These are phyloP conservation scores for Enoplosus armatus DNA, from an alignment of 2,797 vertebrate species.

Conservation along the genomic window DNA sequence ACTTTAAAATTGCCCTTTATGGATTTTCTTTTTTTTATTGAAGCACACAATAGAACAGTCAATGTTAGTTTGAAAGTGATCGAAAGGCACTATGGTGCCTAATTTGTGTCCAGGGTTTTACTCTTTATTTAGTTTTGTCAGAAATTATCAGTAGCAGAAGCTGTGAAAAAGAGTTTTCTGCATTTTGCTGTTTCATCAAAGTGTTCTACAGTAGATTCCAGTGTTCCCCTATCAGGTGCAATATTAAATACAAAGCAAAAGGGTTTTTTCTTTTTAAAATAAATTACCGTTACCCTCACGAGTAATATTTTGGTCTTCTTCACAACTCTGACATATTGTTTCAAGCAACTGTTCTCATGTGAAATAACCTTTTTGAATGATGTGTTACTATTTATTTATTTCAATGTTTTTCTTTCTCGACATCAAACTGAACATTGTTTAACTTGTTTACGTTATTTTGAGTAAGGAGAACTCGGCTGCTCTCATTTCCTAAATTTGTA, in stretches of 20 bases:
- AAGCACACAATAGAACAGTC: not conserved
- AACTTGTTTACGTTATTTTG: slow-evolving; percentile 23
- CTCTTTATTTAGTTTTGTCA: not conserved
- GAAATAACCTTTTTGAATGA: not conserved
- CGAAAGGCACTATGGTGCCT: not conserved
- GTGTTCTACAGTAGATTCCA: not conserved
- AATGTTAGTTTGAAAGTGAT: not conserved
- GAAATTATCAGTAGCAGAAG: not conserved
- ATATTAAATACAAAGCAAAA: slow-evolving; percentile 8
- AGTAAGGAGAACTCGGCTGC: not conserved
- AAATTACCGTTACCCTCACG: not conserved
- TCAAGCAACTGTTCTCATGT: slow-evolving; percentile 33
- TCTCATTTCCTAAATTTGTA: slow-evolving; percentile 58
- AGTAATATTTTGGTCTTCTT: not conserved
- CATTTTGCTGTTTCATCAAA: not conserved
- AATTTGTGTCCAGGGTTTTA: not conserved
- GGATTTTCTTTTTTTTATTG: not conserved
- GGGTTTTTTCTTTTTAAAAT: not conserved
- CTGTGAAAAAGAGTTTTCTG: slow-evolving; percentile 12
- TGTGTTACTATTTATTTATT: slow-evolving; percentile 38
- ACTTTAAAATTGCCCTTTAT: slow-evolving; percentile 25
- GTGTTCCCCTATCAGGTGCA: slow-evolving; percentile 35
- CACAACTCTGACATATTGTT: not conserved
- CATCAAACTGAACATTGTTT: not conserved
- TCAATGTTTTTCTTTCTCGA: not conserved